Conservation (phyloP, 2,888 invertebrate genomes). For the Pteria penguin region DNA sequence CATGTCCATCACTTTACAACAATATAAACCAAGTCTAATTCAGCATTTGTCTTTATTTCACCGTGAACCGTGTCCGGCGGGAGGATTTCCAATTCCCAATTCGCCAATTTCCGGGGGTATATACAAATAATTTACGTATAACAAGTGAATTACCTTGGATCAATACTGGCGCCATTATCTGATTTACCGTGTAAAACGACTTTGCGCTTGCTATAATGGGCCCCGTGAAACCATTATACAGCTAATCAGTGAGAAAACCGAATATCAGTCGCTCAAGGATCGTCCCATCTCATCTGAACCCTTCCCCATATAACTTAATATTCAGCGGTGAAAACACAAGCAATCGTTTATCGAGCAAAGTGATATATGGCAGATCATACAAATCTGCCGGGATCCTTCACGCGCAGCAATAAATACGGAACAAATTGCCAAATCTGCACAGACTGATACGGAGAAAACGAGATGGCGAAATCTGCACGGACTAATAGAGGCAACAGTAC, state of each 20-base stretch:
- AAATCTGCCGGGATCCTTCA: too few species aligned
- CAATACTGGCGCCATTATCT: not conserved
- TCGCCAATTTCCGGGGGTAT: not conserved
- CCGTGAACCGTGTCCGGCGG: not conserved
- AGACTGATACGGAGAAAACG: too few species aligned
- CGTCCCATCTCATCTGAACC: not conserved
- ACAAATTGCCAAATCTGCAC: too few species aligned
- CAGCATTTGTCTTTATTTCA: not conserved
- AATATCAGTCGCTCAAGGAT: not conserved
- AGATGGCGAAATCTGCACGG: too few species aligned
- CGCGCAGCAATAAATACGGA: too few species aligned
- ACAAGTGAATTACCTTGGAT: not conserved
- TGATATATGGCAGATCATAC: too few species aligned
- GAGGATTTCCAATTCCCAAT: not conserved
- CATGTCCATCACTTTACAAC: not conserved
- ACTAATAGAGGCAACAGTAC: too few species aligned
- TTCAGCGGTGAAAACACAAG: not conserved
- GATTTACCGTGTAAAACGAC: not conserved
- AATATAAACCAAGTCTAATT: not conserved
- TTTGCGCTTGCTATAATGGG: not conserved
- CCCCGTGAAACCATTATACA: not conserved
- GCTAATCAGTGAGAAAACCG: not conserved
- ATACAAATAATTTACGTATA: not conserved
- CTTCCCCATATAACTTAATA: not conserved
- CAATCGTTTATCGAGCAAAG: not conserved